phyloP scores from a whole-genome alignment of 2,113 vertebrate species.

The Rhynchopsitta pachyrhyncha region DNA sequence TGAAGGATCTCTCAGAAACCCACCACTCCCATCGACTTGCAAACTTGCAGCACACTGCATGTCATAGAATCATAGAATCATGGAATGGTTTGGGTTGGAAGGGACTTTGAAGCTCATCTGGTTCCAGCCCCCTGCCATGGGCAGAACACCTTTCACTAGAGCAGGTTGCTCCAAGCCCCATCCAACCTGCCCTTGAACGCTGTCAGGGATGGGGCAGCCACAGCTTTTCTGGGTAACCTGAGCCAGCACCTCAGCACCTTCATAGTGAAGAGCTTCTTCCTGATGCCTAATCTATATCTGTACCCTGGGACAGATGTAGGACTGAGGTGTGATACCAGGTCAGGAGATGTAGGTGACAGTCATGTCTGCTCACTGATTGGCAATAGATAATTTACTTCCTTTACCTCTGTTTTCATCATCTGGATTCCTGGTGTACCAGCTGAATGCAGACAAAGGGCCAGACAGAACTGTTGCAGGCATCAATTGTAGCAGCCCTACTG shows the following conservation, averaged over 20 bases:
- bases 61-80: background rate
- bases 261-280: background rate
- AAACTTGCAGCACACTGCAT: background rate
- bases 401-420: background rate
- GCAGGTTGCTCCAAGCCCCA: background rate
- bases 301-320: background rate
- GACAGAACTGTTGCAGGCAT: background rate
- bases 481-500: background rate
- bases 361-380: background rate
- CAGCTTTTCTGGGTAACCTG: background rate
- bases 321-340: background rate
- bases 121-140: background rate
- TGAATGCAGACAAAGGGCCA: background rate
- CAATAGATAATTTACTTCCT: background rate
- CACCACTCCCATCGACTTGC: background rate
- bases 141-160: background rate
- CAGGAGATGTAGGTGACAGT: background rate
- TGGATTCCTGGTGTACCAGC: background rate
- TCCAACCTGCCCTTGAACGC: background rate
- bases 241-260: background rate
- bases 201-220: background rate
- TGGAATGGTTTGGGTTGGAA: background rate
- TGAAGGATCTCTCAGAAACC: background rate
- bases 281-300: background rate
- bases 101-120: background rate